Evolutionary conservation across 2,888 invertebrate species (phyloP).

Genomic region (Archips crataeganus): DNA sequence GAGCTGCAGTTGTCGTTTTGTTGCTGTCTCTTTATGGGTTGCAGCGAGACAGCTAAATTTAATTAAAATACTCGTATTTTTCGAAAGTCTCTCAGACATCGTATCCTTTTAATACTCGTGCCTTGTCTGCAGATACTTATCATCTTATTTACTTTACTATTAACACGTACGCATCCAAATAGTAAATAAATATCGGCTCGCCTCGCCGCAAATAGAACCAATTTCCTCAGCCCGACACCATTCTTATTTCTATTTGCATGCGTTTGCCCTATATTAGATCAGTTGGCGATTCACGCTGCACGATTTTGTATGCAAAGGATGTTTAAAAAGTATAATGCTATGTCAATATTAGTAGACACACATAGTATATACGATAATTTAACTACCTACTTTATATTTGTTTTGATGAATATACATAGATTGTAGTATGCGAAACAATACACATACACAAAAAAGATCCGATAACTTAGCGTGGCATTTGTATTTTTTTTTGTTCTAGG

Average conservation of each 20-base stretch:
- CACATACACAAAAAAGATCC: no score
- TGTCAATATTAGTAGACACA: background rate
- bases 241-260: constrained; percentile 26
- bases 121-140: background rate
- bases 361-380: background rate
- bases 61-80: no score
- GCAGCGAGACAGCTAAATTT: no score
- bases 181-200: constrained; percentile 25
- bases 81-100: no score
- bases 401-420: no score
- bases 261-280: constrained; percentile 18
- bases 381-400: background rate
- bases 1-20: no score
- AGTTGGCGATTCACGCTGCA: constrained; percentile 1
- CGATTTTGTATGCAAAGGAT: background rate
- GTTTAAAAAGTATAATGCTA: background rate
- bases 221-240: constrained; percentile 26
- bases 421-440: no score
- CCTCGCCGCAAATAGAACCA: constrained; percentile 26
- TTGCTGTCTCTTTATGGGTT: no score
- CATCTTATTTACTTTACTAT: background rate
- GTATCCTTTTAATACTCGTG: background rate
- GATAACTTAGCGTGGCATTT: no score
- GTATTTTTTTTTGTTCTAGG: no score
- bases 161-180: constrained; percentile 10